Percentiles rank a stretch among this genome's conserved stretches.
phyloP scores from a whole-genome alignment of 2,888 invertebrate genomes.

The Seladonia tumulorum region DNA sequence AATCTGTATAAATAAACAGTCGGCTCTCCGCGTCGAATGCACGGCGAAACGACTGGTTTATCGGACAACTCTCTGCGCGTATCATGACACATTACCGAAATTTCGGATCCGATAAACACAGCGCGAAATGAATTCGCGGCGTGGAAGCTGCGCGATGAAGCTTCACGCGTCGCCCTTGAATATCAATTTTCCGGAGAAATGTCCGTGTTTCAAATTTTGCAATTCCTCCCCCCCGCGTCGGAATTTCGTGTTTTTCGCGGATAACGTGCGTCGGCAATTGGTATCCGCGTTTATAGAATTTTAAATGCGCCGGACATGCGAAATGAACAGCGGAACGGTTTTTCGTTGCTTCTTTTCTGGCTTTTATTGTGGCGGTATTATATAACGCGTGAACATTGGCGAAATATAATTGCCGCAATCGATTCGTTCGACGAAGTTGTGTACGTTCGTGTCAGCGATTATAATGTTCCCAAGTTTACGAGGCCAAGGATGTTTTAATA shows the following conservation, averaged over 20 bases:
- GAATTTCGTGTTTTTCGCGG: not conserved
- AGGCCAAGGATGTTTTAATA: too few species aligned
- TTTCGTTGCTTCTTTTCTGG: not conserved
- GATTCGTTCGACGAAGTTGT: not conserved
- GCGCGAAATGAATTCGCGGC: not conserved
- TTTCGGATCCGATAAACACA: constrained; percentile 4
- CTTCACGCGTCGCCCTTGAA: not conserved
- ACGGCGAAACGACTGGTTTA: not conserved
- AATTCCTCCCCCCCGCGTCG: not conserved
- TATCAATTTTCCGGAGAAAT: not conserved
- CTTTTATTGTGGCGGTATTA: not conserved
- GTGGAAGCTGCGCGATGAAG: not conserved
- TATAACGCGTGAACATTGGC: not conserved
- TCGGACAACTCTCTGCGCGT: not conserved
- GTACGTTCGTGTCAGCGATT: too few species aligned
- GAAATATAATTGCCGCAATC: not conserved
- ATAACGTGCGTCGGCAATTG: not conserved
- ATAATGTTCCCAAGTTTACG: too few species aligned
- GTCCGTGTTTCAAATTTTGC: not conserved
- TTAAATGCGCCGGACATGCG: not conserved
- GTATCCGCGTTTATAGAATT: not conserved
- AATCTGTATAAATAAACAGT: constrained; percentile 38
- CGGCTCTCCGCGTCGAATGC: not conserved
- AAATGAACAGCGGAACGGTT: not conserved
- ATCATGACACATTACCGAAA: not conserved